phyloP scores from a whole-genome alignment of 1,140 invertebrate species.

The Calliphora vicina region DNA sequence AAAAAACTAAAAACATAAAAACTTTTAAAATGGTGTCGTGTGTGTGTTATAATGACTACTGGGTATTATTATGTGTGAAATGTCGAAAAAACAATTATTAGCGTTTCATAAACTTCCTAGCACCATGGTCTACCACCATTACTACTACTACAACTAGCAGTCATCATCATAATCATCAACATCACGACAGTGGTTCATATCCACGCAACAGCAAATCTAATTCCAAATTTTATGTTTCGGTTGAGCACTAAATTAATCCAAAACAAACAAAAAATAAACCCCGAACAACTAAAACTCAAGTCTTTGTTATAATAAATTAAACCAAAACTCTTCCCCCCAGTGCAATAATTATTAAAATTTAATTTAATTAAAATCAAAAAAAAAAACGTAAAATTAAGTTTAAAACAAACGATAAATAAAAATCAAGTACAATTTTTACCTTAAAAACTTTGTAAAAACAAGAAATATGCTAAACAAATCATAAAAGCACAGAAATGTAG shows the following conservation, averaged over 20 bases:
- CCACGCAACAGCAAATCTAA: constrained; percentile 54
- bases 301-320: not conserved
- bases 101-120: constrained; percentile 52
- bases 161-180: constrained; percentile 30
- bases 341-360: not conserved
- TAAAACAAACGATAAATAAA: not conserved
- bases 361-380: not conserved
- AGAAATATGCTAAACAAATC: not conserved
- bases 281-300: not conserved
- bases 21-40: constrained; percentile 25
- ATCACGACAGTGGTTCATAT: constrained; percentile 45
- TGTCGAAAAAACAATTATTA: constrained; percentile 36
- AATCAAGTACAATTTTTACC: not conserved
- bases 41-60: constrained; percentile 10
- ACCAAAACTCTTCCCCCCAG: not conserved
- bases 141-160: constrained; percentile 17
- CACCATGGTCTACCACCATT: constrained; percentile 45
- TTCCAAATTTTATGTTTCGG: constrained; percentile 58
- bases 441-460: not conserved
- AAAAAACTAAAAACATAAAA: constrained; percentile 10
- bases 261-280: not conserved
- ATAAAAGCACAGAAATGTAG: not conserved
- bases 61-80: constrained; percentile 9
- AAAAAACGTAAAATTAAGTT: too few relatives aligned
- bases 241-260: constrained; percentile 47